Conservation (phyloP, 1,140 invertebrate genomes). For the Pachypeltis micranthus region DNA sequence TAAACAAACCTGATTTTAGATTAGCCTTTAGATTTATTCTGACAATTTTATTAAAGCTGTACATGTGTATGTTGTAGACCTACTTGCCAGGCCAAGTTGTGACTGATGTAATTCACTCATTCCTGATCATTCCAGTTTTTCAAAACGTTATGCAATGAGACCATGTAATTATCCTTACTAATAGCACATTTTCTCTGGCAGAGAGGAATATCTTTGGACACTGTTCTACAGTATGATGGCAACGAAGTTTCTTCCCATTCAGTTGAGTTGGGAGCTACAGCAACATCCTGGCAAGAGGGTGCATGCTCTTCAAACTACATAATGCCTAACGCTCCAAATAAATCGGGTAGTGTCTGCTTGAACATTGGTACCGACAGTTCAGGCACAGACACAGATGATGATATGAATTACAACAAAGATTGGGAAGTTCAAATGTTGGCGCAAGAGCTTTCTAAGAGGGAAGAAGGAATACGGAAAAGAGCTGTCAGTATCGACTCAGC, state of each 20-base stretch:
- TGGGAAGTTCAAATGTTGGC: conserved; percentile 17
- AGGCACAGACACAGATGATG: conserved; percentile 26
- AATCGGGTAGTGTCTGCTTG: conserved; percentile 44
- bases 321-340: conserved; percentile 19
- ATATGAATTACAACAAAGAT: neutral
- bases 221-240: conserved; percentile 40
- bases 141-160: no score
- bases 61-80: no score
- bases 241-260: no score
- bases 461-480: neutral
- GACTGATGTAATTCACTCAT: no score
- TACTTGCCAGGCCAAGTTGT: no score
- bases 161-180: neutral
- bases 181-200: conserved; percentile 35
- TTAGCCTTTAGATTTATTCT: no score
- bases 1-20: no score
- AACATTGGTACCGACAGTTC: conserved; percentile 26
- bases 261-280: no score
- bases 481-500: conserved; percentile 2
- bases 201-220: conserved; percentile 45
- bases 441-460: conserved; percentile 11
- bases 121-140: no score
- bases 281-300: no score
- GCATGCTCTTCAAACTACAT: no score
- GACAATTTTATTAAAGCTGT: no score